Conservation (phyloP, 2,888 invertebrate species). For the Limnephilus marmoratus region DNA sequence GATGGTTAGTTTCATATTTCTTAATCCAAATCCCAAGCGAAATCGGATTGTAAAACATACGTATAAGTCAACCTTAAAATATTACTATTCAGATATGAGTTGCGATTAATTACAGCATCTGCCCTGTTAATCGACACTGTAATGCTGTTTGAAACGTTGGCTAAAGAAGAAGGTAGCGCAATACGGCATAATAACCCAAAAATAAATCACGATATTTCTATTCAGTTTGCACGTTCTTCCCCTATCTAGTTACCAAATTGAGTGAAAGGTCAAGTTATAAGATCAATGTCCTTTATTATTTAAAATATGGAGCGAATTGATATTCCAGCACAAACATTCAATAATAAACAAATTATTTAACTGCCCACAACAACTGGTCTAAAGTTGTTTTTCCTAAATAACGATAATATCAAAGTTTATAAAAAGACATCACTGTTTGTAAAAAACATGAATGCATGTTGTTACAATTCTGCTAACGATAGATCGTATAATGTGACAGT, state of each 20-base stretch:
- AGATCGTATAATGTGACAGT: neutral
- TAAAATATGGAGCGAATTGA: neutral
- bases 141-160: too few relatives aligned
- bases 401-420: neutral
- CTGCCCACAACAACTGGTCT: neutral
- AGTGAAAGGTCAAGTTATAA: neutral
- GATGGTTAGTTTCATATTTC: neutral
- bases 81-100: too few relatives aligned
- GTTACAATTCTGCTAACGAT: neutral
- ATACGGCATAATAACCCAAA: too few relatives aligned
- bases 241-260: neutral
- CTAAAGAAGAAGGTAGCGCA: too few relatives aligned
- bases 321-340: neutral
- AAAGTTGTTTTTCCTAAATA: neutral
- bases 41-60: too few relatives aligned
- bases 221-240: neutral
- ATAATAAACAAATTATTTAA: neutral
- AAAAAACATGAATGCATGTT: neutral
- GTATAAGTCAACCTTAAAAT: neutral
- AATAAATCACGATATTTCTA: too few relatives aligned
- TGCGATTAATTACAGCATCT: too few relatives aligned
- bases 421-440: neutral
- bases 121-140: too few relatives aligned
- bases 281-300: neutral
- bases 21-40: neutral